phyloP scores from a whole-genome alignment of 37 sponge, comb jelly and placozoan species.

The Halisarca cf. caerulea region DNA sequence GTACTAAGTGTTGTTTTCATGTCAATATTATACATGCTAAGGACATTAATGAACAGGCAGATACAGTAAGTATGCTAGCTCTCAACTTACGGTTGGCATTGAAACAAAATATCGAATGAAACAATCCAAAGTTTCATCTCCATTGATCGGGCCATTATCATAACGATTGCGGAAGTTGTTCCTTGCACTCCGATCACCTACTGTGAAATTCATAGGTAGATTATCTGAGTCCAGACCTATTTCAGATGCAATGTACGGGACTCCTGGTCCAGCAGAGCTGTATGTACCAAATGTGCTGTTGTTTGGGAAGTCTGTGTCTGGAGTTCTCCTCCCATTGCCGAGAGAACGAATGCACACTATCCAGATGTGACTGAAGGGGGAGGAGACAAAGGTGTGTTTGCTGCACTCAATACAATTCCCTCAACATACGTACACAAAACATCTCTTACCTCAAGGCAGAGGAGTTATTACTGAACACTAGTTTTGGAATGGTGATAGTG shows the following conservation, averaged over 20 bases:
- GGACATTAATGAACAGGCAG: too few relatives aligned
- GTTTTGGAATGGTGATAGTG: too few relatives aligned
- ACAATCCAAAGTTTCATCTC: not conserved
- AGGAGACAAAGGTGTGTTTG: not conserved
- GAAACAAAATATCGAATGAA: slow-evolving; percentile 9
- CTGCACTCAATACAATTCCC: too few relatives aligned
- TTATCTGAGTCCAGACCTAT: not conserved
- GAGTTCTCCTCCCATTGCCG: not conserved
- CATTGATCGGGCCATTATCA: not conserved
- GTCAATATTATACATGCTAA: too few relatives aligned
- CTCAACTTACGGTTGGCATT: not conserved
- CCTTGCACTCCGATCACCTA: not conserved
- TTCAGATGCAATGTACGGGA: not conserved
- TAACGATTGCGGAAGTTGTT: not conserved
- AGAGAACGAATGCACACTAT: not conserved
- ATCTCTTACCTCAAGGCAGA: too few relatives aligned
- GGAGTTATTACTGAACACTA: too few relatives aligned
- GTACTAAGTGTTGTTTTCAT: too few relatives aligned
- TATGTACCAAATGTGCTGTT: not conserved
- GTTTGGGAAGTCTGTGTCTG: slow-evolving; percentile 1
- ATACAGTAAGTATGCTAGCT: too few relatives aligned
- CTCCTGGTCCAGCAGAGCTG: not conserved
- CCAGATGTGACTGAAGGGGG: not conserved
- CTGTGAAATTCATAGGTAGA: not conserved
- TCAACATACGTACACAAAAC: too few relatives aligned